Evolutionary conservation across 2,113 vertebrate species (phyloP).

Genomic region (Rousettus leschenaultii): DNA sequence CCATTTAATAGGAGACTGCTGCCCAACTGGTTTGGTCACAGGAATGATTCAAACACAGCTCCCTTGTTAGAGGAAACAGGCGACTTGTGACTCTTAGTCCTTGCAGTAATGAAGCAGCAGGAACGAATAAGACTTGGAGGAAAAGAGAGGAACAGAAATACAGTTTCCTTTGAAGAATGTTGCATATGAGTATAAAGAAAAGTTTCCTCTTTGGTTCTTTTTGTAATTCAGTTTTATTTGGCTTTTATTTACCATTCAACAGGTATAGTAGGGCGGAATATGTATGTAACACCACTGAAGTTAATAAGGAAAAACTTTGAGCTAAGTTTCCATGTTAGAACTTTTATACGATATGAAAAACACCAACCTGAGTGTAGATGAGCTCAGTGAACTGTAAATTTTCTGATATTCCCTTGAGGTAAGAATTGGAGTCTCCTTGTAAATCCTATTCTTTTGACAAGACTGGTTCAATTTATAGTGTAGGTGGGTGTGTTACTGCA

Average conservation of each 20-base stretch:
- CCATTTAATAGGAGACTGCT: neutral
- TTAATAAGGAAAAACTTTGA: neutral
- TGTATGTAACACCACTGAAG: neutral
- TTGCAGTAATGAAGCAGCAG: neutral
- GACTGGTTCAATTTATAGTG: neutral
- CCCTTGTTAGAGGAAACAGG: neutral
- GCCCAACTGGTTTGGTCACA: constrained; percentile 64
- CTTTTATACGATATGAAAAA: neutral
- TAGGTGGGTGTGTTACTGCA: neutral
- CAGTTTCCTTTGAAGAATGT: neutral
- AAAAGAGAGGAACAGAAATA: neutral
- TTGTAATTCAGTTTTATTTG: neutral
- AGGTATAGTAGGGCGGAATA: neutral
- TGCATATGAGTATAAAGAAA: neutral
- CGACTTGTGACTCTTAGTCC: constrained; percentile 28
- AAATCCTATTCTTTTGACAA: neutral
- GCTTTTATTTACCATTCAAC: neutral
- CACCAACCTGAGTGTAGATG: neutral
- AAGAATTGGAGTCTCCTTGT: neutral
- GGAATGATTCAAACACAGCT: constrained; percentile 15
- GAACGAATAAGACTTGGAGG: neutral
- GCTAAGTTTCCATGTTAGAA: neutral
- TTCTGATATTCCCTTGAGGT: neutral
- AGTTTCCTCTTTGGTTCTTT: neutral
- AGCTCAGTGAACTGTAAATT: neutral